A percentile compares a stretch with the other conserved stretches of the same genome.
Evolutionary conservation across 2,797 vertebrate species (phyloP).

Genomic region (Esox lucius): DNA sequence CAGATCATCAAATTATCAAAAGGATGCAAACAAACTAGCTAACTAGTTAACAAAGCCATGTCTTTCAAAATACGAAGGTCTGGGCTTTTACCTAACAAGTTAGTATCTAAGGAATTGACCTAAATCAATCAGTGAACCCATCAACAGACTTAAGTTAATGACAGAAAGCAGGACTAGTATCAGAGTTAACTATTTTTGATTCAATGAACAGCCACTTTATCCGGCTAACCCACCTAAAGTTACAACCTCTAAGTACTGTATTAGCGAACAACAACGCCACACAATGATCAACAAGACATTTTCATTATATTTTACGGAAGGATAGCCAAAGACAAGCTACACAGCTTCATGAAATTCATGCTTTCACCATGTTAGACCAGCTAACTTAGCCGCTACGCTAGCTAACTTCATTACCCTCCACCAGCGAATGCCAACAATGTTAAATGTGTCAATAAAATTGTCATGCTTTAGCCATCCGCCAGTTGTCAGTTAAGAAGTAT

Average conservation of each 20-base stretch:
- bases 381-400: neutral
- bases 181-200: neutral
- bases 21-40: no score
- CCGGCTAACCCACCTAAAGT: neutral
- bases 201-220: neutral
- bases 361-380: neutral
- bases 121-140: neutral
- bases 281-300: no score
- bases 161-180: neutral
- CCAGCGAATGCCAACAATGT: neutral
- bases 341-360: neutral
- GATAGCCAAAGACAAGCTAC: neutral
- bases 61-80: neutral
- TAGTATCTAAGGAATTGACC: no score
- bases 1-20: no score
- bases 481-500: conserved; percentile 8
- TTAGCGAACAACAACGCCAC: no score
- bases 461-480: neutral
- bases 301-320: neutral
- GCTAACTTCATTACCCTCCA: conserved; percentile 1
- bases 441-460: no score
- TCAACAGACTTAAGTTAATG: neutral
- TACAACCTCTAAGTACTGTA: neutral
- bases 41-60: neutral
- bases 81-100: neutral